Evolutionary conservation across 2,113 vertebrate species (phyloP), one percentile per base, ranked within the genome.

Genomic region (Oncorhynchus tshawytscha): DNA sequence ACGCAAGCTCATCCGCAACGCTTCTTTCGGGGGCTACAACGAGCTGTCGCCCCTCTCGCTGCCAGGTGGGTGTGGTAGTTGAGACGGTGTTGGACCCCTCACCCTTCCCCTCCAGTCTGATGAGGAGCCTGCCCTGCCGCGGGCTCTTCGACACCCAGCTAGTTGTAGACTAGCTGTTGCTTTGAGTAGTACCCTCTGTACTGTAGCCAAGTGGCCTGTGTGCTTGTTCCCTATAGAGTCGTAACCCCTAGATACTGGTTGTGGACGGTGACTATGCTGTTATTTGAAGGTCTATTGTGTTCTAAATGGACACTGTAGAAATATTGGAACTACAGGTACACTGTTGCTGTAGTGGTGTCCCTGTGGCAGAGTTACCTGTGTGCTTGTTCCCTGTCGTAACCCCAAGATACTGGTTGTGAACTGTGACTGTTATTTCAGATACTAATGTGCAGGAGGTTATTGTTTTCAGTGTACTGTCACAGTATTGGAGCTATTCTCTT

Each of bases 1-100:
- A 93, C 95, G 96, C 88, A 98, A 96, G 90, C 97, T 99, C 88
- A 90, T 96, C 92, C 95, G 97, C 91, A 99, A 99, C 83, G 97
- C 97, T 90, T 99, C 97, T 0, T 99, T 99, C 76, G 97, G 97
- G 78, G 97, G 97, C 82, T 99, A 97, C 93, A 96, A 97, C 31
- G 96, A 98, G 88, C 94, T 99, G 86, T 92, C 96, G 74, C 95
- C 96, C 89, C 88, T 95, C 65, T 90, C 87, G 0, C 85, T 96
- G 87, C 91, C 95, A 99, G 97, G 97, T 99, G 95, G 92, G 96
- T 96, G 76, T 20, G 5, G 18, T 60, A 15, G 12, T 15, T n/a
- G 59, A n/a, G 27, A 2, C 2, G 22, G 60, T 25, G 59, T 12
- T n/a, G 45, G 13, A 34, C 48, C 73, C 73, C 54, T 25, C 64